Evolutionary conservation across 2,797 vertebrate genomes (phyloP).

Genomic region (Eulemur albifrons): DNA sequence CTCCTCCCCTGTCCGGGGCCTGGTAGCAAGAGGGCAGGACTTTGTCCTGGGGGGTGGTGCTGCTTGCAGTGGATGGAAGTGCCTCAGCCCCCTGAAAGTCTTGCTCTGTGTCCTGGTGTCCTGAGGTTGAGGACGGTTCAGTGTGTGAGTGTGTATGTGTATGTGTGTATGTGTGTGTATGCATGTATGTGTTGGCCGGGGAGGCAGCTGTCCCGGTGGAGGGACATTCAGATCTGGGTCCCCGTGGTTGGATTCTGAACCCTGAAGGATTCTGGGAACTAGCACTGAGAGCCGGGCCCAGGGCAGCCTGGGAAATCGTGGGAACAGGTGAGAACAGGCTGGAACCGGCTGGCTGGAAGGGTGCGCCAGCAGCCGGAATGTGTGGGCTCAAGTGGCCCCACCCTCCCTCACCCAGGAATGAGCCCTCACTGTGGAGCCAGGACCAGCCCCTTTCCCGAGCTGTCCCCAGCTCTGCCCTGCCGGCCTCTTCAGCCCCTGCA

Average conservation of each 20-base stretch:
- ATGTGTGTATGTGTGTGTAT: background rate
- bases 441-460: fast-evolving
- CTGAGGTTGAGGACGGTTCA: background rate
- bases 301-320: slow-evolving; percentile 35
- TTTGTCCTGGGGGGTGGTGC: background rate
- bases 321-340: slow-evolving; percentile 57
- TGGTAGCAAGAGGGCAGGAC: background rate
- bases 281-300: background rate
- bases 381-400: background rate
- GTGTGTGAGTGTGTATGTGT: background rate
- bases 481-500: no score
- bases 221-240: background rate
- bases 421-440: background rate
- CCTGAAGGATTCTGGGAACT: slow-evolving; percentile 69
- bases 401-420: background rate
- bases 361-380: slow-evolving; percentile 33
- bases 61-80: background rate
- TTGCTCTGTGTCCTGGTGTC: background rate
- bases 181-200: background rate
- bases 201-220: background rate
- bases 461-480: background rate
- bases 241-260: background rate
- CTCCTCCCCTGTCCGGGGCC: background rate
- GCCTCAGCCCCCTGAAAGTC: background rate
- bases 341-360: slow-evolving; percentile 31